phyloP scores from a whole-genome alignment of 2,113 vertebrate genomes.

The Peucedramus taeniatus region DNA sequence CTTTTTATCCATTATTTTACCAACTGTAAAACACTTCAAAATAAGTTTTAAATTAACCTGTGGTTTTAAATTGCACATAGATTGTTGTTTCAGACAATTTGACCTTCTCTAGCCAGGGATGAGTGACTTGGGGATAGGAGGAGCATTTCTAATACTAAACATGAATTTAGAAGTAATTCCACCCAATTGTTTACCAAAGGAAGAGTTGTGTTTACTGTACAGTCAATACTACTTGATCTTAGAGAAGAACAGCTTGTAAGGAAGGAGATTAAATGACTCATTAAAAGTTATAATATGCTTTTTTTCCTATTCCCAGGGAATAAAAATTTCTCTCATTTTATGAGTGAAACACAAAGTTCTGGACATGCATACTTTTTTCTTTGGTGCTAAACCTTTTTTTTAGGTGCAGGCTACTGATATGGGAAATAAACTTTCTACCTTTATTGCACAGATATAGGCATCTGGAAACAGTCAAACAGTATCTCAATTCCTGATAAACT shows the following conservation, averaged over 20 bases:
- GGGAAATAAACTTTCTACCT: background rate
- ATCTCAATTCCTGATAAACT: background rate
- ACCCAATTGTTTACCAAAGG: background rate
- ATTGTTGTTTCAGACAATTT: background rate
- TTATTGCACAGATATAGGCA: background rate
- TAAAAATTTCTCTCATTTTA: background rate
- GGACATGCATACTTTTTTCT: background rate
- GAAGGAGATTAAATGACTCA: slow-evolving; percentile 2
- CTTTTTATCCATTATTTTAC: background rate
- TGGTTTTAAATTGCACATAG: background rate
- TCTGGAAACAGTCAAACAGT: background rate
- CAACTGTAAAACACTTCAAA: background rate
- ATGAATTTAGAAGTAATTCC: background rate
- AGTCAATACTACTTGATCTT: slow-evolving; percentile 25
- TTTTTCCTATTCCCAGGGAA: background rate
- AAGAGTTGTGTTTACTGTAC: slow-evolving; percentile 25
- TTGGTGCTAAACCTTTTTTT: background rate
- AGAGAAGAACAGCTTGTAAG: background rate
- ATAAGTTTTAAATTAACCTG: background rate
- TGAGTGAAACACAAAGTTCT: background rate
- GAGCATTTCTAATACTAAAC: background rate
- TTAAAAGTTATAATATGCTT: background rate
- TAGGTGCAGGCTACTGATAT: background rate
- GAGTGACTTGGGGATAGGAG: background rate
- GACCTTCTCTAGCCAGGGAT: background rate